These are phyloP conservation scores for Carassius gibelio DNA, from an alignment of 2,113 vertebrate species.

Conservation along the genomic window DNA sequence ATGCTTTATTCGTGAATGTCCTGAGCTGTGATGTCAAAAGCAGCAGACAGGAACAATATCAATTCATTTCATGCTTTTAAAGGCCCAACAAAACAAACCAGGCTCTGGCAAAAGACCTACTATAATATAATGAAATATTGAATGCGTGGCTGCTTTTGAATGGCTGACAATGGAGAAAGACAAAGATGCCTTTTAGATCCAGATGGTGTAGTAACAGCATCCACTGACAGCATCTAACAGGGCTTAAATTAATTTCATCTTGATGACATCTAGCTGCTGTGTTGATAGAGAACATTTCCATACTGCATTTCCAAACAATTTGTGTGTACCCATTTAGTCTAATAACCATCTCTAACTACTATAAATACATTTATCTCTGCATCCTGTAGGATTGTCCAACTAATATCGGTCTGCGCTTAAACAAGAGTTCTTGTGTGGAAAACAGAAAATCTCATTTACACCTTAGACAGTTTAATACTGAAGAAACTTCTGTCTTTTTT, in stretches of 20 bases:
- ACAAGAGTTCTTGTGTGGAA: constrained; percentile 24
- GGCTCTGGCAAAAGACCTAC: neutral
- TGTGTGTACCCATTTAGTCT: constrained; percentile 45
- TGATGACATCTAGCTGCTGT: constrained; percentile 36
- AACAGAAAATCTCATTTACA: constrained; percentile 4
- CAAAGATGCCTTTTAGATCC: neutral
- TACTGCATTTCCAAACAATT: constrained; percentile 33
- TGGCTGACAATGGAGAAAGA: neutral
- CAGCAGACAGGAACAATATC: neutral
- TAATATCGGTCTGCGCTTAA: constrained; percentile 47
- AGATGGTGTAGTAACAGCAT: constrained; percentile 19
- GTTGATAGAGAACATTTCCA: neutral
- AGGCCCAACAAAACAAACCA: neutral
- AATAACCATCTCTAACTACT: constrained; percentile 9
- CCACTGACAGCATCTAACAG: neutral
- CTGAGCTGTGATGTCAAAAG: constrained; percentile 4
- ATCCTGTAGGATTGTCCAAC: constrained; percentile 54
- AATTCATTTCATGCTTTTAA: neutral
- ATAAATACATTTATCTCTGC: constrained; percentile 43
- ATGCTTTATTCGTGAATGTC: neutral
- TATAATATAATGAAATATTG: neutral
- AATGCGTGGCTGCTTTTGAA: neutral
- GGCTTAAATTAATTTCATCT: constrained; percentile 37
- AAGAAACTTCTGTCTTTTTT: neutral
- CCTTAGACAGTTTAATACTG: neutral